These are phyloP conservation scores for Vollenhovia emeryi DNA, from an alignment of 1,140 invertebrate species.

Conservation along the genomic window DNA sequence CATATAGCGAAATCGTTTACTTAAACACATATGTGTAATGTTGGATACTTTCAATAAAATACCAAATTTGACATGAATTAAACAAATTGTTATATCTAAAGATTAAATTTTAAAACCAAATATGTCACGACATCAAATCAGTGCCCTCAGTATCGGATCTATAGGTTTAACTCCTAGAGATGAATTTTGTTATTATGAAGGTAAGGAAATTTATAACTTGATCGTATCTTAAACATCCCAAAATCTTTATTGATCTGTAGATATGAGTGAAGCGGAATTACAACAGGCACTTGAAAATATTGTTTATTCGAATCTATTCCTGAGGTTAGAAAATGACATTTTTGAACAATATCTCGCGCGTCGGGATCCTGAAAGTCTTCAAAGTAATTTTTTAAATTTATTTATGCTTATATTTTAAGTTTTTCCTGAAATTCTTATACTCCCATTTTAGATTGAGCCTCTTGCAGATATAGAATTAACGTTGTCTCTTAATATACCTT, in stretches of 20 bases:
- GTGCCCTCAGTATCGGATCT: not conserved
- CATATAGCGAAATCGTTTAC: not conserved
- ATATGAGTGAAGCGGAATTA: conserved; percentile 72
- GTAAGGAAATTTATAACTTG: not conserved
- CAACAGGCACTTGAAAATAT: conserved; percentile 62
- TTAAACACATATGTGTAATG: not conserved
- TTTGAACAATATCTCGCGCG: conserved; percentile 75
- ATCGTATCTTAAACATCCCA: not conserved
- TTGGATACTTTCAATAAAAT: not conserved
- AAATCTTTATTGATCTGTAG: conserved; percentile 58
- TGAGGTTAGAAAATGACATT: conserved; percentile 78
- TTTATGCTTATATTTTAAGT: not conserved
- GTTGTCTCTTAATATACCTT: not conserved
- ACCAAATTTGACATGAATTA: not conserved
- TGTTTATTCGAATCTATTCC: conserved; percentile 63
- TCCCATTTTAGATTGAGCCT: not conserved
- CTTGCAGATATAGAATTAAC: not conserved
- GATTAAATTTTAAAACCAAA: conserved; percentile 12
- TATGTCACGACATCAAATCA: conserved; percentile 12
- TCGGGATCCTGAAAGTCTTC: conserved; percentile 70
- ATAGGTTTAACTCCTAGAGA: conserved; percentile 17
- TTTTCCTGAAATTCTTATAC: not conserved
- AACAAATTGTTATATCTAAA: not conserved
- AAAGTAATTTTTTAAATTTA: conserved; percentile 64
- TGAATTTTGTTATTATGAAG: conserved; percentile 37